phyloP scores from a whole-genome alignment of 2,888 invertebrate genomes.

The Caenorhabditis afra region DNA sequence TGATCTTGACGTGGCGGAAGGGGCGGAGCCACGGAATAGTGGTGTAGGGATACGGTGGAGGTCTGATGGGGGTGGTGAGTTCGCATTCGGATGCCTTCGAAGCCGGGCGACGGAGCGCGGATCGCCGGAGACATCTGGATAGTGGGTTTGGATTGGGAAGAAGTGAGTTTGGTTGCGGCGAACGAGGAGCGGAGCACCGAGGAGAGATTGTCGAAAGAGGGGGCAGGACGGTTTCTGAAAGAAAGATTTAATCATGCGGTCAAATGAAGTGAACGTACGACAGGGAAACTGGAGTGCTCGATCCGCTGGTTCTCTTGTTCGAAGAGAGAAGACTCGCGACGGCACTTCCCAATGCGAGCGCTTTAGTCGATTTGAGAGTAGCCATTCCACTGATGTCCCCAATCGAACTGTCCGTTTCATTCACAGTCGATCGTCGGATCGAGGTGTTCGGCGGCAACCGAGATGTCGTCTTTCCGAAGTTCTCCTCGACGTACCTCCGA shows the following conservation, averaged over 20 bases:
- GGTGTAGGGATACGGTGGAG: conserved; percentile 32
- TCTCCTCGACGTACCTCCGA: conserved; percentile 69
- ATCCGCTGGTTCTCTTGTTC: conserved; percentile 53
- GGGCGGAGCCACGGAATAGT: conserved; percentile 30
- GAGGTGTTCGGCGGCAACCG: conserved; percentile 42
- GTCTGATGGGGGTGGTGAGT: conserved; percentile 42
- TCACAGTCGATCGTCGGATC: conserved; percentile 32
- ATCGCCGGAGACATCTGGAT: conserved; percentile 17
- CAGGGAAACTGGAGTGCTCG: conserved; percentile 24
- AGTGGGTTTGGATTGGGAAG: conserved; percentile 16
- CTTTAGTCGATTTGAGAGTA: conserved; percentile 52
- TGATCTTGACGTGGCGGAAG: conserved; percentile 47
- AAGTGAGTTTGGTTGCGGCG: conserved; percentile 22
- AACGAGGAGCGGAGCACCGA: conserved; percentile 50
- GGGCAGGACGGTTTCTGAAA: conserved; percentile 54
- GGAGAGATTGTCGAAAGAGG: conserved; percentile 58
- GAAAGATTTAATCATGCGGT: no score
- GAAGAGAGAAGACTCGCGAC: conserved; percentile 48
- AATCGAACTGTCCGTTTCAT: conserved; percentile 31
- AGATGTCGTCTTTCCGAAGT: conserved; percentile 65
- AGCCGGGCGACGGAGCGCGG: conserved; percentile 24
- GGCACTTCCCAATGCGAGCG: conserved; percentile 32
- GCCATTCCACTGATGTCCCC: conserved; percentile 56
- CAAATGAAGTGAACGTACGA: no score
- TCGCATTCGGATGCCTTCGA: conserved; percentile 53